Conservation (phyloP, 2,113 vertebrate species). For the Leptosomus discolor region DNA sequence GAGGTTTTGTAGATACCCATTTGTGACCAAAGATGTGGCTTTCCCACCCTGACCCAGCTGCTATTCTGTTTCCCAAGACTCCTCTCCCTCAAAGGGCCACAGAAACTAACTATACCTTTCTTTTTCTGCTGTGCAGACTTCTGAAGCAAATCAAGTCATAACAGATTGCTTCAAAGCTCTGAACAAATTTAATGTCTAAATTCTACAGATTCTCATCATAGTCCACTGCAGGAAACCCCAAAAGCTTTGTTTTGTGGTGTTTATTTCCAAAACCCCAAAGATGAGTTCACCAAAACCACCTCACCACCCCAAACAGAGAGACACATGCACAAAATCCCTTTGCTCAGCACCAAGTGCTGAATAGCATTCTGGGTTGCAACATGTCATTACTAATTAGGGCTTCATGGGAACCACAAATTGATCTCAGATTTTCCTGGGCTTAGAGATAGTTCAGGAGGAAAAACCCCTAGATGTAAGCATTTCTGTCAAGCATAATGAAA, state of each 20-base stretch:
- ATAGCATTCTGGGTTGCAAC: background rate
- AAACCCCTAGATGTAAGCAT: background rate
- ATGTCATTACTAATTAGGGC: constrained; percentile 21
- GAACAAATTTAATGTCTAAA: background rate
- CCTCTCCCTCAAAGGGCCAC: background rate
- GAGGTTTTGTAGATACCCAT: background rate
- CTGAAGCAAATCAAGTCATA: background rate
- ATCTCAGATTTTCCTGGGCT: constrained; percentile 55
- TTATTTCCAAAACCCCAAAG: background rate
- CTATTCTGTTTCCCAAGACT: background rate
- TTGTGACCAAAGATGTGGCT: background rate
- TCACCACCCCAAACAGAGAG: background rate
- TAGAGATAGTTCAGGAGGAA: constrained; percentile 8
- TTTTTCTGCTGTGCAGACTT: background rate
- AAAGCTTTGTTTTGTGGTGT: background rate
- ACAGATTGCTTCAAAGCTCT: background rate
- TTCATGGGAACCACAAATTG: background rate
- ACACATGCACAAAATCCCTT: background rate
- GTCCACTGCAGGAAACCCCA: background rate
- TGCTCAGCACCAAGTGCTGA: background rate
- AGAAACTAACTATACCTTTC: background rate
- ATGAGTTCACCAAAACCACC: background rate
- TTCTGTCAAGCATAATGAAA: background rate
- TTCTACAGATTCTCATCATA: background rate
- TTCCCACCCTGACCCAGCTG: background rate